phyloP scores from a whole-genome alignment of 1,140 invertebrate species.

The Archivesica marissinica region DNA sequence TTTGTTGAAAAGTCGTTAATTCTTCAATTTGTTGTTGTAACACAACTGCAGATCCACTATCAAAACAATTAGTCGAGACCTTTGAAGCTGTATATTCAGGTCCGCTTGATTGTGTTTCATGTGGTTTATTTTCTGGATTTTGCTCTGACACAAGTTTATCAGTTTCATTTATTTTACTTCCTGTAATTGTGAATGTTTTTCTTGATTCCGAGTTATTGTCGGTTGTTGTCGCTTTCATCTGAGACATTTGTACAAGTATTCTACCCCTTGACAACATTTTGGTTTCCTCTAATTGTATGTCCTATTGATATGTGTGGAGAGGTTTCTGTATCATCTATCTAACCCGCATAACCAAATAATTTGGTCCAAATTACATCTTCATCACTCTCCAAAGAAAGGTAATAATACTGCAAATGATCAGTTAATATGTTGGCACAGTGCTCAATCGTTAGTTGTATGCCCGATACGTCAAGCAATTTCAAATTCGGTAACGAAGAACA shows the following conservation, averaged over 20 bases:
- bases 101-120: not conserved
- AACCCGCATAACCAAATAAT: not conserved
- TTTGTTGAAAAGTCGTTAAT: not conserved
- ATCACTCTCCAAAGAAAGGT: not conserved
- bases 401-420: not conserved
- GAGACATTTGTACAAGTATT: not conserved
- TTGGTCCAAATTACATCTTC: not conserved
- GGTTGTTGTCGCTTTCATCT: not conserved
- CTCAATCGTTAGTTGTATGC: not conserved
- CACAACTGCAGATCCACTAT: not conserved
- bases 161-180: not conserved
- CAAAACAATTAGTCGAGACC: not conserved
- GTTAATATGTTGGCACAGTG: not conserved
- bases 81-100: not conserved
- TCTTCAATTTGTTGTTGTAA: not conserved
- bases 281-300: not conserved
- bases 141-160: not conserved
- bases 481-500: not conserved
- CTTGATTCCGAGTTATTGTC: not conserved
- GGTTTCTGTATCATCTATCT: not conserved
- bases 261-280: not conserved
- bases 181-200: not conserved
- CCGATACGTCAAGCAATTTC: not conserved
- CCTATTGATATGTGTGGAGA: not conserved
- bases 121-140: not conserved